Evolutionary conservation across 1,140 invertebrate species (phyloP).

Genomic region (Papilio aristodemus): DNA sequence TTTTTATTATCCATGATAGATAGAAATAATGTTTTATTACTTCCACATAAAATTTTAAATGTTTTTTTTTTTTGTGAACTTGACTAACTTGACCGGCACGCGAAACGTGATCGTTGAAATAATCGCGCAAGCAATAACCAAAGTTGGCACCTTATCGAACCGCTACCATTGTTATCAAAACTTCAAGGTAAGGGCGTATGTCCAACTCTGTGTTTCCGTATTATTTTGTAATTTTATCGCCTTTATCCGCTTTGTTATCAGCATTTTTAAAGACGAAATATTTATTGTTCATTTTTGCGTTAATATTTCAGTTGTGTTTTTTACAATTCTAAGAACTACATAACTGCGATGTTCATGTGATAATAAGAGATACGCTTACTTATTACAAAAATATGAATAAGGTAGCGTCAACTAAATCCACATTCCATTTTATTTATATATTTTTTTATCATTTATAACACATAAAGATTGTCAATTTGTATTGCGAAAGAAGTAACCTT

Average conservation of each 20-base stretch:
- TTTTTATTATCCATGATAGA: too few species aligned
- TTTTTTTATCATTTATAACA: too few species aligned
- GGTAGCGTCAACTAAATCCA: too few species aligned
- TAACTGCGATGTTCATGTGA: background rate
- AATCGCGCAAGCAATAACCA: slow-evolving; percentile 15
- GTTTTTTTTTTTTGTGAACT: slow-evolving; percentile 9
- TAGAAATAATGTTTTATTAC: background rate
- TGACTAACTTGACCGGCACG: background rate
- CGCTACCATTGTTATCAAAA: slow-evolving; percentile 30
- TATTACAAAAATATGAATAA: too few species aligned
- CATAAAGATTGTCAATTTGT: too few species aligned
- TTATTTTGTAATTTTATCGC: slow-evolving; percentile 1
- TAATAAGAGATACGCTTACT: too few species aligned
- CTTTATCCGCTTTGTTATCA: slow-evolving; percentile 1
- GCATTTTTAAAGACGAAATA: slow-evolving; percentile 21
- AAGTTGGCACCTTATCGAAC: slow-evolving; percentile 26
- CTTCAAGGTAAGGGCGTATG: slow-evolving; percentile 22
- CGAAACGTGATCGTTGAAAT: slow-evolving; percentile 26
- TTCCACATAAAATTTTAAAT: background rate
- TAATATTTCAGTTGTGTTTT: background rate
- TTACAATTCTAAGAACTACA: background rate
- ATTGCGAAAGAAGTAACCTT: too few species aligned
- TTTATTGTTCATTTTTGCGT: background rate
- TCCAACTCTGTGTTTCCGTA: slow-evolving; percentile 12
- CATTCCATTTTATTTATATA: too few species aligned